Evolutionary conservation across 1,140 invertebrate genomes (phyloP), one percentile per base, ranked within the genome.

Genomic region (Drosophila kanapiae): DNA sequence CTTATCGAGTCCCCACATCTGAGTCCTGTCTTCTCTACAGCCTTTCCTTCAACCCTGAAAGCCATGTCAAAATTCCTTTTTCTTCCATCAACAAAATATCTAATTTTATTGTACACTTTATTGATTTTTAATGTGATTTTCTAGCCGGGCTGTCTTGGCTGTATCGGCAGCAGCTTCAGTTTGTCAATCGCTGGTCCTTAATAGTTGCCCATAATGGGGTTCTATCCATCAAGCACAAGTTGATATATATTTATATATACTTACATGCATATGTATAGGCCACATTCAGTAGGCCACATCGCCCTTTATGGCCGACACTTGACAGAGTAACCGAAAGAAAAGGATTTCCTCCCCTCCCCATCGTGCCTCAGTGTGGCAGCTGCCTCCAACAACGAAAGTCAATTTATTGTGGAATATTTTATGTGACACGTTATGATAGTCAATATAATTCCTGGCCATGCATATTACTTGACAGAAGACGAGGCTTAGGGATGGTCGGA

Each of bases 401-500:
- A 88, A 88, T 88, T 88, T 88, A 88, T 88, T 90, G 84, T 88
- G 78, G 78, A 84, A 88, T 88, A 88, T 88, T 88, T 88, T 88
- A 88, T 88, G 85, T 90, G 84, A 88, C 84, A 88, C 84, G 81
- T 88, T 88, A 90, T 88, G 85, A 81, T 90, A 88, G 85, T 84
- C 84, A 84, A 87, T 87, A 83, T 77, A 88, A 88, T 87, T 80
- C 83, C 76, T 74, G 64, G 59, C 77, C 71, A 80, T 80, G 65
- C 82, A 74, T 49, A 72, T 72, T 59, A 72, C 70, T 72, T 51
- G 49, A 29, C 31, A 72, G 10, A 14, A 35, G 40, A 61, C 53
- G 47, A 42, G 57, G 49, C 71, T 23, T 16, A 10, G 43, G 33
- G 16, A 23, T 48, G 65, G 47, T 14, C 8, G 43, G 11, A 38